Base-by-base conservation (phyloP, 2,888 invertebrate genomes). In the Clostera curtula region DNA sequence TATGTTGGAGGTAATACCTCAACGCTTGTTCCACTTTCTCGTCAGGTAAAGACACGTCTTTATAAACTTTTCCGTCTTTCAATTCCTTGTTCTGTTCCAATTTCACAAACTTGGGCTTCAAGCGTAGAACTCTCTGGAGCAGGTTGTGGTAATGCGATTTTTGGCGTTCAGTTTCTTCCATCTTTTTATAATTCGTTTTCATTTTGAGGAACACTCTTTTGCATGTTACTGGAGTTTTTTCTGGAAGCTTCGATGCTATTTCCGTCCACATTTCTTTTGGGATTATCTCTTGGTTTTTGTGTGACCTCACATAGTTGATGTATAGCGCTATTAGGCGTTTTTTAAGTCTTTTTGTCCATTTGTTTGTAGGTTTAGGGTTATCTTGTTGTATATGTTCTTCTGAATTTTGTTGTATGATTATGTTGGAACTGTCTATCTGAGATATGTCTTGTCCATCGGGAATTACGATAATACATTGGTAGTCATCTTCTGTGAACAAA, bases 391-490 rank as follows among this genome's bases (percentile, higher is more conserved):
- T 15, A 24, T 36, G 30, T 8, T 46, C 33, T 17, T 41, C 23
- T 12, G 21, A 31, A 28, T 36, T 19, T 32, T 31, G 21, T 3
- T 27, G 7, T 5, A 21, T 20, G 18, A 33, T 29, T 0, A 36
- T 25, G 0, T 44, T 29, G 1, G 63, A 53, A 3, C 61, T 53
- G n/a, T 46, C 56, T 1, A 59, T 51, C 16, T 59, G 57, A 3
- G 50, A 48, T 35, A 56, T 30, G 2, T 76, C 75, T 44, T 71
- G 58, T 0, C 64, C 72, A 41, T 83, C 82, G n/a, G 77, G 74
- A 28, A 82, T 52, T 0, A 83, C 77, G 8, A 83, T 80, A 10
- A 83, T 76, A 43, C 79, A 82, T 43, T 80, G 65, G 25, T 63
- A 79, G 31, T 82, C 82, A 0, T 82, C 82, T 39, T 82, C 82